Evolutionary conservation across 1,140 invertebrate genomes (phyloP), one percentile per base, ranked within the genome.

Genomic region (Aphis craccivora): DNA sequence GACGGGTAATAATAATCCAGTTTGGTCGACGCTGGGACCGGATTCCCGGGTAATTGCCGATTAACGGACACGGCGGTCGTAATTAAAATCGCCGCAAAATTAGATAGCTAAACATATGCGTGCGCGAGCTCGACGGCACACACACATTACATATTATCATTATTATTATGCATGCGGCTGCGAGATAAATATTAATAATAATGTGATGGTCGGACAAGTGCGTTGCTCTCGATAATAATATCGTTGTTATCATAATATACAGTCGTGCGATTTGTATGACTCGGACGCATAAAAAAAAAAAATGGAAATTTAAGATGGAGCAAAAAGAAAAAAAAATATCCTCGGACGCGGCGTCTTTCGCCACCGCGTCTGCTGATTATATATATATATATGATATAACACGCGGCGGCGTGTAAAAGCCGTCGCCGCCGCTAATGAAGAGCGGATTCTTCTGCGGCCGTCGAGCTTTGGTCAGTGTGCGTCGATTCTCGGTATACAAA

Each of bases 61-160:
- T 91, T 91, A 91, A 91, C 55, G 90, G 67, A 48, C 90, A 25
- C 90, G 40, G 67, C 60, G 23, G 51, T 76, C 20, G 30, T 91
- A 81, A 91, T 91, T 91, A 67, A 91, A 81, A 91, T 91, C 60
- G n/a, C 43, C 43, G 53, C 60, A 43, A 91, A 91, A 91, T 45
- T 76, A 76, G 84, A 48, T 14, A 48, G n/a, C 43, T 43, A 87
- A 7, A 87, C 84, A 25, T n/a, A n/a, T n/a, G n/a, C 60, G 30
- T n/a, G 60, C 30, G 23, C 83, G 83, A 43, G 23, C 23, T 20
- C 40, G 83, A 3, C 37, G 40, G 60, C 30, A n/a, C 60, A 14
- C 14, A 67, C 11, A 5, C 60, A 67, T 67, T 67, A 67, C 11
- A 5, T 67, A 45, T 45, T 51, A 67, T n/a, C 18, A n/a, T n/a